Evolutionary conservation across 2,797 vertebrate genomes (phyloP), one percentile per base, ranked within the genome.

Genomic region (Enteromius afrohamiltoni): DNA sequence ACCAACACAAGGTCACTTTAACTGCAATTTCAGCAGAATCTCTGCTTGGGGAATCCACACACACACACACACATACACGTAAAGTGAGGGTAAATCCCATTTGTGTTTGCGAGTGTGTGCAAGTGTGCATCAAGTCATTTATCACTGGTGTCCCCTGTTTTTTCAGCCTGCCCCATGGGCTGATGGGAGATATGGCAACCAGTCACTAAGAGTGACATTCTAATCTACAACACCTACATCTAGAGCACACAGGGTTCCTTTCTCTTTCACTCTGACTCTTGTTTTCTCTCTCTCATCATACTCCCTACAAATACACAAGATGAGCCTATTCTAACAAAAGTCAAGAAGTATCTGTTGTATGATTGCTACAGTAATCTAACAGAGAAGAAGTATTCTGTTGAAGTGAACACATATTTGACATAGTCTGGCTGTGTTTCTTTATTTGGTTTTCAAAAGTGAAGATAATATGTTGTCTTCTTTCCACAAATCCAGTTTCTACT

Each of bases 151-250:
- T 86, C 86, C 85, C 80, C 62, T 29, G 89, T 89, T 91, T 91
- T 86, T 88, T 80, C 83, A 77, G 86, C 87, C 73, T 87, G 88
- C 90, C 89, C 88, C 87, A 83, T 86, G 74, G 77, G 82, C 73
- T 90, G 90, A 92, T 86, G 83, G 90, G 90, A 93, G 89, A 91
- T 89, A 88, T 93, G 89, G 92, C 93, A 92, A 85, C 76, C 86
- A 83, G 82, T 89, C 91, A 91, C 84, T 37, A 88, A 92, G 91
- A 91, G 90, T 93, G 92, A 92, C 92, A 93, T 91, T 94, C 90
- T 93, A 93, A 94, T 95, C 90, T 92, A 88, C 91, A 91, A 83
- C 69, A 87, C 71, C 84, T 82, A 77, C 47, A 85, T 82, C 71
- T 82, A 76, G 71, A 67, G 79, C 58, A 70, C 70, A 67, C 49